Evolutionary conservation across 2,113 vertebrate species (phyloP).

Genomic region (Oncorhynchus nerka): DNA sequence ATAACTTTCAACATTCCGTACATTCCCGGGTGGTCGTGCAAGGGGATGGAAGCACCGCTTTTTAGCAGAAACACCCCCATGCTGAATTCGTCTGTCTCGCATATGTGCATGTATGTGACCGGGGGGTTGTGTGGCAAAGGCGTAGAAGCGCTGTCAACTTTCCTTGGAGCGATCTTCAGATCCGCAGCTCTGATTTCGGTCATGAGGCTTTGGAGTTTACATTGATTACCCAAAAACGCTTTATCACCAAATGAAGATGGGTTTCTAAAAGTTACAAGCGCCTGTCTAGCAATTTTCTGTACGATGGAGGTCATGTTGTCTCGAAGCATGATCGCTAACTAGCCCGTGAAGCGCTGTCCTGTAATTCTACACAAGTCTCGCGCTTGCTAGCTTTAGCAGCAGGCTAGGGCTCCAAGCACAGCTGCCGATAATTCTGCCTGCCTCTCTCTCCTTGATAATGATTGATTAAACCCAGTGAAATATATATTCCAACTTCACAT

Average conservation of each 20-base stretch:
- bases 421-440: background rate
- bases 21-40: constrained; percentile 97
- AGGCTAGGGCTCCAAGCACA: constrained; percentile 13
- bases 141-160: constrained; percentile 51
- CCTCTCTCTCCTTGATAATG: background rate
- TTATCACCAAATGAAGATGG: constrained; percentile 51
- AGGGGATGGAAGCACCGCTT: constrained; percentile 86
- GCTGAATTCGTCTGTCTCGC: constrained; percentile 88
- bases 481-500: background rate
- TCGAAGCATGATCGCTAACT: constrained; percentile 73
- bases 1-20: constrained; percentile 91
- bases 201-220: constrained; percentile 77
- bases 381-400: constrained; percentile 20
- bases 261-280: constrained; percentile 80
- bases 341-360: background rate
- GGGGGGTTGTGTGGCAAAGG: constrained; percentile 64
- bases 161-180: constrained; percentile 81
- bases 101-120: constrained; percentile 97
- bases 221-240: constrained; percentile 77
- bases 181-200: constrained; percentile 83
- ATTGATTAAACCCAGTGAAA: background rate
- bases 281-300: constrained; percentile 88
- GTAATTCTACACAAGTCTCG: background rate
- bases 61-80: constrained; percentile 92
- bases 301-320: constrained; percentile 84